Base-by-base conservation (phyloP, 2,797 vertebrate species). In the Alectoris magna region DNA sequence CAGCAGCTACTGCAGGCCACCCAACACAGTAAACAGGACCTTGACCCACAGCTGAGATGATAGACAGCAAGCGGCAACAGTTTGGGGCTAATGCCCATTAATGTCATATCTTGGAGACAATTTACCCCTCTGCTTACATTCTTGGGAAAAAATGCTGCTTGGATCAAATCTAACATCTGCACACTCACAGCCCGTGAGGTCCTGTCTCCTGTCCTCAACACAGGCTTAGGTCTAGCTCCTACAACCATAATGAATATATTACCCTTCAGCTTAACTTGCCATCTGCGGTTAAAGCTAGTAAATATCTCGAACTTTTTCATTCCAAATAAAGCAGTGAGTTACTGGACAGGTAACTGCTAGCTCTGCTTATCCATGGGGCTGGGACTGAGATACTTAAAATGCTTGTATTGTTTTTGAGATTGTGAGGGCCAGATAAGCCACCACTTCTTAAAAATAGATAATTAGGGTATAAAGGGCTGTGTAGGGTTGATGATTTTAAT, bases 191-290 rank as follows among this genome's bases (percentile, higher is more conserved):
- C 16, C 16, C 21, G 3, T 1, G 3, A 91, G 16, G 62, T 23
- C 19, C 31, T 26, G 4, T 34, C 10, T 53, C 3, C 0, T 14
- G 59, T 29, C 19, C 59, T 24, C 3, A 2, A 3, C 8, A 29
- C 11, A 6, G 10, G 9, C 14, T 6, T 6, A 58, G 41, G 29
- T 34, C 17, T 73, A 49, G 31, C 26, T 87, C 53, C 26, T 34
- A 68, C 38, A 27, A 6, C 4, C 23, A 14, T 58, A 53, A 24
- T 51, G 72, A 59, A 8, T 53, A 60, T 46, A 43, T 71, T 75
- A 67, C 11, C 29, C 46, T 63, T 80, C 46, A 43, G 6, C 11
- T 83, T 66, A n/a, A 44, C 22, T 80, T 68, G 18, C 63, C 55
- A 67, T 18, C 29, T 67, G 21, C 38, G 11, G 27, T 49, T 79